Evolutionary conservation across 1,140 invertebrate genomes (phyloP), one percentile per base, ranked within the genome.

Genomic region (Zaprionus africanus): DNA sequence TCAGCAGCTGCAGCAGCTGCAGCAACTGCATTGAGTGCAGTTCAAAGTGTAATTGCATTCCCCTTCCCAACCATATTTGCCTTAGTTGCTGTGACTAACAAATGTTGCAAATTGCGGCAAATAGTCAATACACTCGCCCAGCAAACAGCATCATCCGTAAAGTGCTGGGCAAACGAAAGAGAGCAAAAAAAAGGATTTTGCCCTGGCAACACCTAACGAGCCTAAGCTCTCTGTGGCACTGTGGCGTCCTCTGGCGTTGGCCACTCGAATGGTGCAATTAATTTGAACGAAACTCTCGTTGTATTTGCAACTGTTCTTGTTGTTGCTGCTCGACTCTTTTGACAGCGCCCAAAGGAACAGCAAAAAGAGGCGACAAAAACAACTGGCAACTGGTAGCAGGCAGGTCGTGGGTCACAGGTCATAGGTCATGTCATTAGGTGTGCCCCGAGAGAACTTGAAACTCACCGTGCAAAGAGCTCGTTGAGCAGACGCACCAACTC

Each of bases 401-500:
- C n/a, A 49, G 57, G 31, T 34, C 31, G 31, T 34, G 31, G 31
- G 31, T 34, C 31, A 34, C 31, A 34, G 31, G 31, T 34, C 9
- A 34, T 9, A 24, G 59, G 22, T 38, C 28, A 41, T 79, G 59
- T 71, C 71, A 82, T 90, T 80, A 82, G 73, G 70, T 78, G 65
- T 71, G 68, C 24, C 64, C 36, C 46, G 38, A 43, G 36, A n/a
- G 43, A 34, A 58, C n/a, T 38, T 12, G 13, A 74, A 11, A 86
- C 93, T 94, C 93, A 97, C 97, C 97, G 96, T 26, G 98, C 98
- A 93, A 99, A 99, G 28, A 99, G 95, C 94, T 99, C 98, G 93
- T 99, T 99, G 13, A 99, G 95, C 41, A 99, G 95, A 73, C 97
- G 95, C 26, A 99, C 98, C 31, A 99, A 94, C 93, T 99, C 98